These are phyloP conservation scores for Potamarius usumacintae DNA, from an alignment of 2,113 vertebrate species.

Conservation along the genomic window DNA sequence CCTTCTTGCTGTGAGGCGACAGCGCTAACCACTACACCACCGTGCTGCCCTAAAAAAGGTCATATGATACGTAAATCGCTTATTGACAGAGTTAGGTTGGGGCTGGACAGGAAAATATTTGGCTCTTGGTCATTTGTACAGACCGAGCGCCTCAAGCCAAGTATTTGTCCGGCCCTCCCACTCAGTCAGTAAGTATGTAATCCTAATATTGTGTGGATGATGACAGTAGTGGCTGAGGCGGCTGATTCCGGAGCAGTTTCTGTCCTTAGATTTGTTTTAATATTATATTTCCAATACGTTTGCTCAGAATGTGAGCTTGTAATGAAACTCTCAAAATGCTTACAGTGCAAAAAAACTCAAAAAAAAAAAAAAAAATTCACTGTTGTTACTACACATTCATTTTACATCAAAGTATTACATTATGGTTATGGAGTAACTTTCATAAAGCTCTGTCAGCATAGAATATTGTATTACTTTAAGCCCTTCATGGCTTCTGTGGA, in stretches of 20 bases:
- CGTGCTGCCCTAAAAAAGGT: too few relatives aligned
- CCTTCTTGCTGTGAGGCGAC: too few relatives aligned
- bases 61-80: too few relatives aligned
- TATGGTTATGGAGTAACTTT: constrained; percentile 1
- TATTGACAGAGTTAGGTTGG: too few relatives aligned
- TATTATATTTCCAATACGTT: background rate
- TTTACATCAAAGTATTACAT: background rate
- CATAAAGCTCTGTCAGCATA: background rate
- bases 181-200: too few relatives aligned
- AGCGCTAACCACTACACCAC: too few relatives aligned
- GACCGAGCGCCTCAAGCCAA: too few relatives aligned
- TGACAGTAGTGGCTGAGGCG: background rate
- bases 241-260: background rate
- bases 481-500: background rate
- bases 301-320: background rate
- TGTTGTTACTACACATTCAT: background rate
- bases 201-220: background rate
- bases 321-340: background rate
- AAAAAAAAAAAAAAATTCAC: background rate
- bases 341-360: background rate
- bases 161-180: too few relatives aligned
- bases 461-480: background rate
- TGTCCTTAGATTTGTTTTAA: background rate
- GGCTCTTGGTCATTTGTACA: too few relatives aligned
- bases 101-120: too few relatives aligned